Percentiles rank a stretch among this genome's conserved stretches.
Conservation (phyloP, 2,888 invertebrate genomes). For the Tetropium fuscum region DNA sequence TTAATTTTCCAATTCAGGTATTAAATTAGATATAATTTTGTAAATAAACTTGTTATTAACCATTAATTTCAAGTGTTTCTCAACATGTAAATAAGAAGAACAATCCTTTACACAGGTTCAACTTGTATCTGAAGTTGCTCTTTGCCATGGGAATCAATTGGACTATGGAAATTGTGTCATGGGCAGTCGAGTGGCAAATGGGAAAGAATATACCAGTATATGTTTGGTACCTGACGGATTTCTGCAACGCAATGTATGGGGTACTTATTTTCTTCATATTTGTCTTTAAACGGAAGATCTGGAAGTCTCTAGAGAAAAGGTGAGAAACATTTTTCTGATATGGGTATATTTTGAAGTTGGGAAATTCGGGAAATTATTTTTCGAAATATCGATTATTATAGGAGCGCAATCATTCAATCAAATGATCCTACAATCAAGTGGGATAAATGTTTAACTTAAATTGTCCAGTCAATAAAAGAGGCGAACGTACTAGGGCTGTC, state of each 20-base stretch:
- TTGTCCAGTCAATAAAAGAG: too few species aligned
- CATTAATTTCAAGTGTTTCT: slow-evolving; percentile 7
- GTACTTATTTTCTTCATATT: slow-evolving; percentile 79
- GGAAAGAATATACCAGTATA: slow-evolving; percentile 55
- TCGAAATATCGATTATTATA: too few species aligned
- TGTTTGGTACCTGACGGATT: slow-evolving; percentile 74
- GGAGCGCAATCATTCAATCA: too few species aligned
- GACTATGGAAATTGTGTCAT: slow-evolving; percentile 83
- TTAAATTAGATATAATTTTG: too few species aligned
- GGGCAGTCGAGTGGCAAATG: slow-evolving; percentile 66
- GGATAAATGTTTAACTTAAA: too few species aligned
- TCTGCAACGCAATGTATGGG: slow-evolving; percentile 77
- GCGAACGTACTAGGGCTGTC: too few species aligned
- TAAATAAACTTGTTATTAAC: too few species aligned
- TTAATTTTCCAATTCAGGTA: too few species aligned
- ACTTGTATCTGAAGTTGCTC: slow-evolving; percentile 82
- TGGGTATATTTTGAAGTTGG: too few species aligned
- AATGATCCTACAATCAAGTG: too few species aligned
- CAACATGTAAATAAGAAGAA: slow-evolving; percentile 11
- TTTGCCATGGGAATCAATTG: slow-evolving; percentile 90
- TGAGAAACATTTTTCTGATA: too few species aligned
- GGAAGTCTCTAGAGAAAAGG: slow-evolving; percentile 72
- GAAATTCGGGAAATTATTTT: too few species aligned
- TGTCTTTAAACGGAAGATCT: slow-evolving; percentile 78
- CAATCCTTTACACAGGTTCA: slow-evolving; percentile 71